Evolutionary conservation across 2,888 invertebrate species (phyloP), one percentile per base, ranked within the genome.

Genomic region (Synanthedon formicaeformis): DNA sequence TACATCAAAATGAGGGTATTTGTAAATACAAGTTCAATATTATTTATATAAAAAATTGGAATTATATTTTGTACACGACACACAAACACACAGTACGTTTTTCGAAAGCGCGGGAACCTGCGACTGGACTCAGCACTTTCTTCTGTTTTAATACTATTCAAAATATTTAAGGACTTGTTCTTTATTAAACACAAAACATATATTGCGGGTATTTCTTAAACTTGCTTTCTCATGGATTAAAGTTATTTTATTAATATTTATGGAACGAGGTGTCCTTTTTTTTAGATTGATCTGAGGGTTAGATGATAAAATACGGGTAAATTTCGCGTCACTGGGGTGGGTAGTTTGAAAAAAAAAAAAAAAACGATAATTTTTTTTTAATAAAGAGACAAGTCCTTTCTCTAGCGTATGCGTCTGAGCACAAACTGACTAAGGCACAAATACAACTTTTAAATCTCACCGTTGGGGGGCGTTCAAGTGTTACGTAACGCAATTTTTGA

Each of bases 351-450:
- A 23, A 23, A n/a, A 23, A 23, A 23, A 23, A 23, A 23, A 23
- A 23, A 34, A 10, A 10, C 27, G 1, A 2, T 1, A 34, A 34
- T 34, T 10, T 2, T 10, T n/a, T 8, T 34, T 45, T 45, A 13
- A 13, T 12, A 45, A 54, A 55, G 57, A 51, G 57, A 51, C 55
- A 57, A 57, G 54, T 52, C 45, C 54, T 40, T 49, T 40, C 45
- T 41, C 49, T 54, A 51, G 48, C 53, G 27, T 41, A 13, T 16
- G 16, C 16, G 49, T 49, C 49, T 49, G 49, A 18, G 66, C 67
- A 70, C 69, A 68, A 73, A 68, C 67, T 71, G 62, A 65, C 75
- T 83, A 82, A 83, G 82, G 82, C 82, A 83, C 82, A 73, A 71
- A 72, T 64, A 67, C 70, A 72, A 69, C 70, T 73, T 62, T 2